phyloP scores from a whole-genome alignment of 2,113 vertebrate species.

The Rhegmatorhina hoffmannsi region DNA sequence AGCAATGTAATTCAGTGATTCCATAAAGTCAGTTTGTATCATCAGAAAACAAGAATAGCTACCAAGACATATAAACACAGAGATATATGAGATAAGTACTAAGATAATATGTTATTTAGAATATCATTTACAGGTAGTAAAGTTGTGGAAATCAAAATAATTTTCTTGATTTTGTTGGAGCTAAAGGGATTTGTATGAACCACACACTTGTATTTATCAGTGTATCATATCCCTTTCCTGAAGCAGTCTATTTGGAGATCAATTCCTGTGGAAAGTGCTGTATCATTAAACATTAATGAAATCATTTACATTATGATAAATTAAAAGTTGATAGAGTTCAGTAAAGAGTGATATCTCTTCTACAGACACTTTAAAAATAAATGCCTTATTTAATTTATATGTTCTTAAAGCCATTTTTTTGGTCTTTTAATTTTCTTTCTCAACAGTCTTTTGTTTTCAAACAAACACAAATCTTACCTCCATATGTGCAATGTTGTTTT shows the following conservation, averaged over 20 bases:
- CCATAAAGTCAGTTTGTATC: background rate
- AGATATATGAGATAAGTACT: background rate
- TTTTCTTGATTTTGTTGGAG: background rate
- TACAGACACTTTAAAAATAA: constrained; percentile 9
- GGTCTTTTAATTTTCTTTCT: background rate
- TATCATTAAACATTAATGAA: constrained; percentile 29
- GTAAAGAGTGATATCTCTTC: background rate
- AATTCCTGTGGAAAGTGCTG: background rate
- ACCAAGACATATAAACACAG: background rate
- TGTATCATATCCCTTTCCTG: background rate
- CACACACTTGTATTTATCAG: background rate
- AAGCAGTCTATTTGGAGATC: background rate
- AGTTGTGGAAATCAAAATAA: background rate
- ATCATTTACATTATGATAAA: constrained; percentile 21
- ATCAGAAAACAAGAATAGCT: background rate
- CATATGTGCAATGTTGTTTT: background rate
- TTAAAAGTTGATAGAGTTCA: background rate
- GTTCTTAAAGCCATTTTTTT: background rate
- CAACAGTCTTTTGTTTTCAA: background rate
- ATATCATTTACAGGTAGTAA: background rate
- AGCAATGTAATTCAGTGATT: background rate
- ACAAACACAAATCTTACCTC: background rate
- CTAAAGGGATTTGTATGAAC: background rate
- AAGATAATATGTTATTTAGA: background rate
- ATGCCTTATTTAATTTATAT: background rate